Percentiles rank a stretch among this genome's conserved stretches.
phyloP scores from a whole-genome alignment of 2,797 vertebrate species.

The Pteronotus mesoamericanus region DNA sequence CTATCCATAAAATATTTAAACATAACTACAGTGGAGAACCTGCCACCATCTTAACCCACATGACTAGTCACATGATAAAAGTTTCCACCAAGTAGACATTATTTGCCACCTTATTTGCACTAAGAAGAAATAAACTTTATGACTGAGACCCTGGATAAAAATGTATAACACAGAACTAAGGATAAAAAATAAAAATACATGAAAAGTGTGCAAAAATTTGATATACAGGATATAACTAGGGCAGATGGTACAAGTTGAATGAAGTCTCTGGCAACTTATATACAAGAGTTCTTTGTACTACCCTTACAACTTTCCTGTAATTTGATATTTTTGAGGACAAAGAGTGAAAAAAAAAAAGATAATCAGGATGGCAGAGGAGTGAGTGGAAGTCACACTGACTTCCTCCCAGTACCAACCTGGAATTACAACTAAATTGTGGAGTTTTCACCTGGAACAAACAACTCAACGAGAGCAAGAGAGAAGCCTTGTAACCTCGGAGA shows the following conservation, averaged over 20 bases:
- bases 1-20: neutral
- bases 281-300: neutral
- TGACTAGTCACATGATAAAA: neutral
- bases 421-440: too few relatives aligned
- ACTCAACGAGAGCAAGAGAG: too few relatives aligned
- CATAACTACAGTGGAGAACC: neutral
- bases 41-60: neutral
- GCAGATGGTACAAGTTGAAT: neutral
- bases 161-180: neutral
- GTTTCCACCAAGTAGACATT: neutral
- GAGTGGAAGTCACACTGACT: too few relatives aligned
- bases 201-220: neutral
- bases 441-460: too few relatives aligned
- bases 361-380: too few relatives aligned
- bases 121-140: neutral
- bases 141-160: neutral
- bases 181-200: neutral
- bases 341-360: too few relatives aligned
- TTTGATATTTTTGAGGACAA: neutral
- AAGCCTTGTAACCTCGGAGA: too few relatives aligned
- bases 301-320: neutral
- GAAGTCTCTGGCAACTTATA: neutral
- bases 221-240: neutral
- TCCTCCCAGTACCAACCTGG: too few relatives aligned
- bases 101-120: neutral